These are phyloP conservation scores for Stenchaetothrips biformis DNA, from an alignment of 2,888 invertebrate species.

Conservation along the genomic window DNA sequence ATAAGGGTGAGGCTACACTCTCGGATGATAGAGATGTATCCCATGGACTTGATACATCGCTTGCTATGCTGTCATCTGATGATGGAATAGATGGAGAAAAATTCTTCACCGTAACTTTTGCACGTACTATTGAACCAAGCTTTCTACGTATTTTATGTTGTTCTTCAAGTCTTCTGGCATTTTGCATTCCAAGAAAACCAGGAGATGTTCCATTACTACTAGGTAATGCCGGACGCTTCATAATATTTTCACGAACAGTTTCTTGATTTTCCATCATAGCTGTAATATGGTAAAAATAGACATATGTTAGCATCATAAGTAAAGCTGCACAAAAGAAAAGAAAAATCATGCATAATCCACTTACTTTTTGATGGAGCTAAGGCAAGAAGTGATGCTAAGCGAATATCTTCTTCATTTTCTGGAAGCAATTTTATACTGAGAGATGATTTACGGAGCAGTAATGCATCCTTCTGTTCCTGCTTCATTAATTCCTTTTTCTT, in stretches of 20 bases:
- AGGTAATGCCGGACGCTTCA: background rate
- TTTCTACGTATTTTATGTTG: background rate
- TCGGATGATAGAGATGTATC: background rate
- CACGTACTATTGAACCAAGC: background rate
- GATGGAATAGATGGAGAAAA: background rate
- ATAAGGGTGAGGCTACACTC: background rate
- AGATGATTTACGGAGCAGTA: conserved; percentile 67
- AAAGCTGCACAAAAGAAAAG: too few relatives aligned
- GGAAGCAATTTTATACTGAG: conserved; percentile 71
- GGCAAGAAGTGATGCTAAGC: conserved; percentile 70
- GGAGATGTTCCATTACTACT: background rate
- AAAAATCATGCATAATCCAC: conserved; percentile 6
- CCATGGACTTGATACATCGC: background rate
- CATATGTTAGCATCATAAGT: too few relatives aligned
- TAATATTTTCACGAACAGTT: background rate
- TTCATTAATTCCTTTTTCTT: conserved; percentile 71
- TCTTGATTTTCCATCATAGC: conserved; percentile 17
- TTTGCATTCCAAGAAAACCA: background rate
- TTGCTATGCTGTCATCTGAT: background rate
- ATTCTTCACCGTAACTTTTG: background rate
- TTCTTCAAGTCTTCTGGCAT: background rate
- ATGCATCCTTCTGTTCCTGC: conserved; percentile 61
- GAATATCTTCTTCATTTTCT: conserved; percentile 74
- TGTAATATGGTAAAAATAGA: background rate
- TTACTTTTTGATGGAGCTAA: conserved; percentile 57